Conservation (phyloP, 2,113 vertebrate species). For the Arenaria interpres region DNA sequence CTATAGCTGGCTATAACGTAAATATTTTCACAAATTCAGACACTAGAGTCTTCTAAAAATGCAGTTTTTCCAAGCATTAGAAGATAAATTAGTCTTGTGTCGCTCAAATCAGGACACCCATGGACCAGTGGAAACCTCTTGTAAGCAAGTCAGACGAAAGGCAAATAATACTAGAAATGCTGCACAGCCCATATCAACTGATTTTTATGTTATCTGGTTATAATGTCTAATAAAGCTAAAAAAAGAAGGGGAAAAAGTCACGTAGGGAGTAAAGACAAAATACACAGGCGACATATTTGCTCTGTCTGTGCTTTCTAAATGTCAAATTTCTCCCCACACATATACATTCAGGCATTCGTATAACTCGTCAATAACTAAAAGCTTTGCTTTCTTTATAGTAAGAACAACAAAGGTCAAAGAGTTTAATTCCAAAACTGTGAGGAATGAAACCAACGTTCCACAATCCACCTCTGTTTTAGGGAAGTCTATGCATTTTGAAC, state of each 20-base stretch:
- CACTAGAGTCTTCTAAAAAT: no score
- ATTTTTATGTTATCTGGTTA: not conserved
- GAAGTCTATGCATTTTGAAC: not conserved
- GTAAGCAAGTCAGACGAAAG: not conserved
- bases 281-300: not conserved
- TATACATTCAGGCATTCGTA: not conserved
- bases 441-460: constrained; percentile 17
- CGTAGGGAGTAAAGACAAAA: not conserved
- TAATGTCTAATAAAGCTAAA: not conserved
- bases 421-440: not conserved
- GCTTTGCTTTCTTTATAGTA: not conserved
- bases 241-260: not conserved
- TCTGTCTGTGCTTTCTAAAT: not conserved
- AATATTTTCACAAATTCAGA: no score
- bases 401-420: not conserved
- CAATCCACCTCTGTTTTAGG: not conserved
- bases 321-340: not conserved
- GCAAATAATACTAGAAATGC: not conserved
- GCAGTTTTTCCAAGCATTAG: no score
- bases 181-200: not conserved
- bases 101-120: no score
- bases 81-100: no score
- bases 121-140: not conserved
- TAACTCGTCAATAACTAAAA: not conserved
- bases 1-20: no score